Percentiles rank a stretch among this genome's conserved stretches.
phyloP scores from a whole-genome alignment of 1,140 invertebrate species.

The Conus betulinus region DNA sequence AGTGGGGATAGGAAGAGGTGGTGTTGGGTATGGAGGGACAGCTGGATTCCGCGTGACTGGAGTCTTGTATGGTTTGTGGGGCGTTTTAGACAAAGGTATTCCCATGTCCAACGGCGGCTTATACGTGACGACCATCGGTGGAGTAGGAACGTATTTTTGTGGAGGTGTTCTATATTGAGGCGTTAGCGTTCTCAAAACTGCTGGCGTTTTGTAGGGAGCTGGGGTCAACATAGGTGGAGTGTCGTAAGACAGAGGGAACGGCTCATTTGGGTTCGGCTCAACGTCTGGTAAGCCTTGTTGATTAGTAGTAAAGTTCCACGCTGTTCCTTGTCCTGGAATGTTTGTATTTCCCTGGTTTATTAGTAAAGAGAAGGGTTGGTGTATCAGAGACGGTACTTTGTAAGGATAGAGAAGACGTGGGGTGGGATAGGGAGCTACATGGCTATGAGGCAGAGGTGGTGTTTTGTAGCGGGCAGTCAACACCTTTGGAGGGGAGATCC shows the following conservation, averaged over 20 bases:
- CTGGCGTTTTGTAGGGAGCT: background rate
- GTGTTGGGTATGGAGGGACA: no score
- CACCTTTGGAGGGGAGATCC: background rate
- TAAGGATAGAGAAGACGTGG: background rate
- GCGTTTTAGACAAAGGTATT: background rate
- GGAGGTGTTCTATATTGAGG: background rate
- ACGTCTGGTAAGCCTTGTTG: background rate
- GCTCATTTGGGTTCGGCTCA: no score
- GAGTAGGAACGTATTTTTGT: background rate
- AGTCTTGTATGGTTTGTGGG: no score
- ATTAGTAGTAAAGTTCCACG: background rate
- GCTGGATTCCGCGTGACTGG: no score
- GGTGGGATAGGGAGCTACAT: background rate
- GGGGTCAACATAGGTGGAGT: background rate
- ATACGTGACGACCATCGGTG: background rate
- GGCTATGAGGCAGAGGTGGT: background rate
- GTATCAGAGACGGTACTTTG: background rate
- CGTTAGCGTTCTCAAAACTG: background rate
- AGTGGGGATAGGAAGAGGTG: background rate
- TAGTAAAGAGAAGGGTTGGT: background rate
- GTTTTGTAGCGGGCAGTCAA: background rate
- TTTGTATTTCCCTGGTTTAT: background rate
- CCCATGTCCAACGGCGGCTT: background rate
- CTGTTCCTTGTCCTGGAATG: background rate
- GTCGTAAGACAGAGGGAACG: no score